A percentile compares a stretch with the other conserved stretches of the same genome.
These are phyloP conservation scores for Caenorhabditis angaria DNA, from an alignment of 2,888 invertebrate genomes.

Conservation along the genomic window DNA sequence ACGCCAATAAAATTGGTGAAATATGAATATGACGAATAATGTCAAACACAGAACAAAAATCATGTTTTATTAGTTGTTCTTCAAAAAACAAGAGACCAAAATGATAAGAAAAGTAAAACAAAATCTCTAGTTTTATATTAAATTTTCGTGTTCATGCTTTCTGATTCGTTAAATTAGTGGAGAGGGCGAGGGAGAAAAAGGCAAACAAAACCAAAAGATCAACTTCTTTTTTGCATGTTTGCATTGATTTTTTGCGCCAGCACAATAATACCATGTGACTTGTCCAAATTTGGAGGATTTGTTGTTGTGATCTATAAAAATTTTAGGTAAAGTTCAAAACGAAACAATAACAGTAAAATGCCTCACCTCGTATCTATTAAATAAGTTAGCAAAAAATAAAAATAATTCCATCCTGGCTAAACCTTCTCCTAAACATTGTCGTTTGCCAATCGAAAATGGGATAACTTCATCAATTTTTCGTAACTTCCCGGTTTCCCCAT, in stretches of 20 bases:
- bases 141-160: not conserved
- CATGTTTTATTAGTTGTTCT: no score
- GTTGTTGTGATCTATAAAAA: not conserved
- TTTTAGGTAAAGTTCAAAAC: not conserved
- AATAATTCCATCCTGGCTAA: conserved; percentile 49
- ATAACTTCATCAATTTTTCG: conserved; percentile 40
- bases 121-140: not conserved
- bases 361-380: conserved; percentile 34
- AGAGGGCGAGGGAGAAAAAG: not conserved
- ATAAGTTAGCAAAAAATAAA: conserved; percentile 46
- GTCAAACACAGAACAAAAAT: no score
- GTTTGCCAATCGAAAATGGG: conserved; percentile 47
- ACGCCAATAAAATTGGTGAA: not conserved
- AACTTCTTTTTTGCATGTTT: not conserved
- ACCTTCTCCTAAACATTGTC: conserved; percentile 48
- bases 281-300: not conserved
- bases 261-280: no score
- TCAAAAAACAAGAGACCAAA: no score
- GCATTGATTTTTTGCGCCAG: no score
- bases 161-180: not conserved
- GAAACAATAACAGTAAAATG: not conserved
- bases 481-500: conserved; percentile 46
- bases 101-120: no score
- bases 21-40: no score
- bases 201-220: no score